Conservation (phyloP, 2,888 invertebrate species). For the Ferdinandea cuprea region DNA sequence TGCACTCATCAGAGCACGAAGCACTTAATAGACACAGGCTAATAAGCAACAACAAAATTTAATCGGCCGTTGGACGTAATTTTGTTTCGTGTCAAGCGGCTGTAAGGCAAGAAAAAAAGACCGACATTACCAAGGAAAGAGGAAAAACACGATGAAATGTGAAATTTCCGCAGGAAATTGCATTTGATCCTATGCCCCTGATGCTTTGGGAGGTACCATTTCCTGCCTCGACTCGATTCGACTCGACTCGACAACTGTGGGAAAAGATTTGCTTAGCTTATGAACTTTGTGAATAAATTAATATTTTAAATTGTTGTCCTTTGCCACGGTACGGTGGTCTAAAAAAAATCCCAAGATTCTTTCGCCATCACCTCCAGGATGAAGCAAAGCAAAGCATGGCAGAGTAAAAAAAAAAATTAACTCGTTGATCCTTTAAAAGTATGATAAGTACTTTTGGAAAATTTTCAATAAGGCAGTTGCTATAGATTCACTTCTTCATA, state of each 20-base stretch:
- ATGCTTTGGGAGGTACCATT: conserved; percentile 43
- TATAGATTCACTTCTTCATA: conserved; percentile 57
- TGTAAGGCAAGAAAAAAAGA: conserved; percentile 21
- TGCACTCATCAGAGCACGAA: conserved; percentile 12
- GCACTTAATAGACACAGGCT: conserved; percentile 53
- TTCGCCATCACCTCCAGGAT: conserved; percentile 3
- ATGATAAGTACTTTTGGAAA: conserved; percentile 73
- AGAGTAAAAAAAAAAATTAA: conserved; percentile 38
- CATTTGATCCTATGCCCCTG: conserved; percentile 60
- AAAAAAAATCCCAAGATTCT: conserved; percentile 13
- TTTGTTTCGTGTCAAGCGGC: conserved; percentile 60
- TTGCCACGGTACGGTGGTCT: conserved; percentile 4
- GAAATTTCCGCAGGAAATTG: conserved; percentile 66
- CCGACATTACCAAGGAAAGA: conserved; percentile 11
- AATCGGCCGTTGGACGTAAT: conserved; percentile 60
- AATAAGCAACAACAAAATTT: conserved; percentile 65
- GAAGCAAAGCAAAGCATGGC: too few relatives aligned
- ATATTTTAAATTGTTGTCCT: conserved; percentile 72
- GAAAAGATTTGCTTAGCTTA: conserved; percentile 71
- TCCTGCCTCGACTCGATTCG: conserved; percentile 56
- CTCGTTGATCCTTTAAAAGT: conserved; percentile 73
- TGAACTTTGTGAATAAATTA: conserved; percentile 73
- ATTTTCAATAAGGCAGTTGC: conserved; percentile 67
- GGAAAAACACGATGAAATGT: conserved; percentile 38
- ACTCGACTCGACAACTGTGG: conserved; percentile 21